phyloP scores from a whole-genome alignment of 2,113 vertebrate species.

The Conger conger region DNA sequence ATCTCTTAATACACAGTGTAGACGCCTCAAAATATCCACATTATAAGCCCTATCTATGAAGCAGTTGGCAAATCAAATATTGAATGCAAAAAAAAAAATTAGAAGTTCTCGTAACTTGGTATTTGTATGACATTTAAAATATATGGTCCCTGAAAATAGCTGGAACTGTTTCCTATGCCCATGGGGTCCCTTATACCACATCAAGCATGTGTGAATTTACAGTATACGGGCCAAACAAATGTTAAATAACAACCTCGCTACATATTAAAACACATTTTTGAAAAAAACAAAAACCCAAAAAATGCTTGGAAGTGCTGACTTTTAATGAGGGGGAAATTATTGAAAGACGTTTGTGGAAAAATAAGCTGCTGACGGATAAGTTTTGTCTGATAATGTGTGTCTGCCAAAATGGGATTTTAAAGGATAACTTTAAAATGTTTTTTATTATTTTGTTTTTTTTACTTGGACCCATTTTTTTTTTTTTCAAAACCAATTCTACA shows the following conservation, averaged over 20 bases:
- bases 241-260: background rate
- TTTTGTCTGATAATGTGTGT: slow-evolving; percentile 5
- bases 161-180: background rate
- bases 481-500: too few relatives aligned
- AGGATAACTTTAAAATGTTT: too few relatives aligned
- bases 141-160: background rate
- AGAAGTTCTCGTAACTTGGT: background rate
- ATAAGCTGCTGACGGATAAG: background rate
- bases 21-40: background rate
- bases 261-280: background rate
- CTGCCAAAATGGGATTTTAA: background rate
- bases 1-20: background rate
- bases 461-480: too few relatives aligned
- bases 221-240: background rate
- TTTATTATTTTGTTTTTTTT: too few relatives aligned
- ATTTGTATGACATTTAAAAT: background rate
- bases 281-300: background rate
- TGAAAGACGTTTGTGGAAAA: background rate
- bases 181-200: background rate
- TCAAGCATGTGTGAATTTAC: too few relatives aligned
- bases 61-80: background rate
- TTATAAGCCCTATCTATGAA: background rate
- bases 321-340: background rate
- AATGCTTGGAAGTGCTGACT: background rate
- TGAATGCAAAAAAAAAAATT: background rate